Evolutionary conservation across 2,797 vertebrate species (phyloP).

Genomic region (Hydrolagus colliei): DNA sequence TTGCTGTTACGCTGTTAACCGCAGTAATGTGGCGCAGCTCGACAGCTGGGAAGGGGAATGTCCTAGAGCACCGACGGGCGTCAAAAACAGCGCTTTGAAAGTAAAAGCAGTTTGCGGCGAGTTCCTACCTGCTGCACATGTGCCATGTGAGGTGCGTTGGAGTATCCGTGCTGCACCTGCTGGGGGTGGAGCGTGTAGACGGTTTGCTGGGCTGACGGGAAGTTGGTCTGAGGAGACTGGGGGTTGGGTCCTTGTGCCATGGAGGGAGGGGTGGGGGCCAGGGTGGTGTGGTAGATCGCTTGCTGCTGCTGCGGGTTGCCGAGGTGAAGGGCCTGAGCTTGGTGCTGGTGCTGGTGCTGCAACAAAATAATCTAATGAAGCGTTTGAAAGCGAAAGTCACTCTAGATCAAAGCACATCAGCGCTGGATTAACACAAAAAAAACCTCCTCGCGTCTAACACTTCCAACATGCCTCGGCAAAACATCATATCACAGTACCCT

Average conservation of each 20-base stretch:
- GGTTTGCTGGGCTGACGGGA: slow-evolving; percentile 85
- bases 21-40: no score
- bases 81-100: no score
- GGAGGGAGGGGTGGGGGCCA: slow-evolving; percentile 88
- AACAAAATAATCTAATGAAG: neutral
- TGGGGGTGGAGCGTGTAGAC: slow-evolving; percentile 92
- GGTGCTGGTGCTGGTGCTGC: slow-evolving; percentile 87
- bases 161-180: slow-evolving; percentile 90
- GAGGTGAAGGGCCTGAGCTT: slow-evolving; percentile 87
- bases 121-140: slow-evolving; percentile 87
- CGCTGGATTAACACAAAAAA: neutral
- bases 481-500: no score
- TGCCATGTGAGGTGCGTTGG: slow-evolving; percentile 88
- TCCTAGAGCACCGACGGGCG: no score
- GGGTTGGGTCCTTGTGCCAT: slow-evolving; percentile 94
- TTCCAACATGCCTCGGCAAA: no score
- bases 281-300: slow-evolving; percentile 83
- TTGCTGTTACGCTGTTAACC: no score
- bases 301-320: slow-evolving; percentile 83
- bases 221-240: slow-evolving; percentile 91
- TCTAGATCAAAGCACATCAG: neutral
- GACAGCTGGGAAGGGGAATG: no score
- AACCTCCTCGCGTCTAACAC: no score
- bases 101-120: neutral
- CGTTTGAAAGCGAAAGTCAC: neutral